Conservation (phyloP, 2,888 invertebrate genomes). For the Nomada fabriciana region DNA sequence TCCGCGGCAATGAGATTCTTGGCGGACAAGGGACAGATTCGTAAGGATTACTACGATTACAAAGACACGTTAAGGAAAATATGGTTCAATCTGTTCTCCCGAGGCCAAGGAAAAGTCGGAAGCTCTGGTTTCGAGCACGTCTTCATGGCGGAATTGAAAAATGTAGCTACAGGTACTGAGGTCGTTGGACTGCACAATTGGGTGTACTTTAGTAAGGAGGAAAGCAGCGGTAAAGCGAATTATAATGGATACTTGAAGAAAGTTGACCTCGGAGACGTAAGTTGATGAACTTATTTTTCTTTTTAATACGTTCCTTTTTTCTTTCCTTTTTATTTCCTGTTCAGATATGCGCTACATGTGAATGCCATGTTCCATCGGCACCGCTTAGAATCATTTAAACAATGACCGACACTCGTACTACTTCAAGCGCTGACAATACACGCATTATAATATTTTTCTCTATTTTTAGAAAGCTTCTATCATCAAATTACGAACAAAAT, state of each 20-base stretch:
- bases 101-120: slow-evolving; percentile 90
- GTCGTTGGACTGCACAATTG: slow-evolving; percentile 96
- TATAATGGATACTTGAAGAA: slow-evolving; percentile 93
- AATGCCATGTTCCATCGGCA: background rate
- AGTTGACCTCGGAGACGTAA: slow-evolving; percentile 89
- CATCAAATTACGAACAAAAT: slow-evolving; percentile 90
- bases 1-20: slow-evolving; percentile 85
- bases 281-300: slow-evolving; percentile 73
- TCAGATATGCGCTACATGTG: background rate
- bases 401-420: background rate
- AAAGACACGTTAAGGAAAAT: slow-evolving; percentile 90
- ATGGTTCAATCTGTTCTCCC: slow-evolving; percentile 93
- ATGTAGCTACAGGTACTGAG: slow-evolving; percentile 87
- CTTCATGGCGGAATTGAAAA: slow-evolving; percentile 94
- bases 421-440: background rate
- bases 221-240: slow-evolving; percentile 89
- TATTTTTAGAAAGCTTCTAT: slow-evolving; percentile 91
- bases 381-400: background rate
- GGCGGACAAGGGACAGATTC: slow-evolving; percentile 82
- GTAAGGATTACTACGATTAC: slow-evolving; percentile 86
- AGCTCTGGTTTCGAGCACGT: slow-evolving; percentile 97
- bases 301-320: background rate
- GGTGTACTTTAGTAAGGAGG: slow-evolving; percentile 93
- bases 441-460: background rate
- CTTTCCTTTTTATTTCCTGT: background rate